Base-by-base conservation (phyloP, 1,140 invertebrate genomes). In the Drosophila varians region DNA sequence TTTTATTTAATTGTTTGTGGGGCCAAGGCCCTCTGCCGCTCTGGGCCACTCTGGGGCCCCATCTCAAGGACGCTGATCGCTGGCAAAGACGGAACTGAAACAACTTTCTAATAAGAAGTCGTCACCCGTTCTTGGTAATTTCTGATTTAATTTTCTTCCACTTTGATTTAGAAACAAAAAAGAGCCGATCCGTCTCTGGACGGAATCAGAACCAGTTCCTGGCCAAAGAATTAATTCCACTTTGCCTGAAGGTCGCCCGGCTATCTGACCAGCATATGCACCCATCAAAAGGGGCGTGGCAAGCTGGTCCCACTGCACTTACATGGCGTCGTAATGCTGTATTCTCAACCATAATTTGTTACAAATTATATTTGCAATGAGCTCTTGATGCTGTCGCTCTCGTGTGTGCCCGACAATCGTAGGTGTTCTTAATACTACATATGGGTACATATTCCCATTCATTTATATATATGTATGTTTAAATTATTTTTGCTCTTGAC, bases 21-120 rank as follows among this genome's bases (percentile, higher is more conserved):
- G 80, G 80, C 82, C 76, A 80, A 80, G 74, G 80, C 76, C 76
- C 80, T 70, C 56, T 51, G 74, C 80, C 76, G 72, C 80, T 70
- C 56, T 51, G 31, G 16, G 19, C 23, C 46, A 46, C 31, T 57
- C 38, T 46, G 70, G 40, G 46, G 46, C 38, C 23, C 40, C 64
- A 49, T 49, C 55, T 65, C 80, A 84, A 84, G 80, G 80, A 87
- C 80, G 56, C 14, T 14, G 51, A 12, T 25, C 25, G 12, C 14
- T 40, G 61, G 18, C 56, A 21, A 64, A 82, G 77, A 86, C 82
- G 82, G 80, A 86, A 86, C 80, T 86, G 72, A 74, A 86, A 86
- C 80, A 86, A 87, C 80, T 86, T 86, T 86, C 80, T 86, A 86
- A 86, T 86, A 77, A 74, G 76, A 86, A 87, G 72, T 47, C 31